A percentile compares a stretch with the other conserved stretches of the same genome.
phyloP scores from a whole-genome alignment of 2,888 invertebrate species.

The Netelia inedita region DNA sequence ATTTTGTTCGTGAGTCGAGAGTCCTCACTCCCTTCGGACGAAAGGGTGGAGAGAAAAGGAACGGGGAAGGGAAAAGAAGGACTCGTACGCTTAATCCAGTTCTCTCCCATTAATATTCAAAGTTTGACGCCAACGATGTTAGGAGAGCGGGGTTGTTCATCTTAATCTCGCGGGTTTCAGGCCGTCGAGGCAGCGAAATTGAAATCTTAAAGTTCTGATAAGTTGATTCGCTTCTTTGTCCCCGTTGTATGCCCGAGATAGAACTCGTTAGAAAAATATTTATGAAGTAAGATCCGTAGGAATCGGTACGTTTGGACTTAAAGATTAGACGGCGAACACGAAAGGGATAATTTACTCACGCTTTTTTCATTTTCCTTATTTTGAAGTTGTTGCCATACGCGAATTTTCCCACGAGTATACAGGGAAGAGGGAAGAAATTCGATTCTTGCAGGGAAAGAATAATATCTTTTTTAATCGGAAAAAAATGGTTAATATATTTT shows the following conservation, averaged over 20 bases:
- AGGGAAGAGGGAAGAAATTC: too few relatives aligned
- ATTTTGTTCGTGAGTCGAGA: slow-evolving; percentile 54
- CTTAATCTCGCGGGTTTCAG: slow-evolving; percentile 61
- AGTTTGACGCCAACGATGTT: slow-evolving; percentile 61
- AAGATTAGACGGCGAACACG: not conserved
- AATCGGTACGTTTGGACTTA: not conserved
- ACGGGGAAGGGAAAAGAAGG: not conserved
- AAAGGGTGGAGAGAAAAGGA: not conserved
- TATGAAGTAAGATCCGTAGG: not conserved
- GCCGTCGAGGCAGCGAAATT: slow-evolving; percentile 58
- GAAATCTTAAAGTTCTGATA: slow-evolving; percentile 53
- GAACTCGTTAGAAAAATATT: slow-evolving; percentile 20
- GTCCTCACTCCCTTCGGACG: slow-evolving; percentile 14
- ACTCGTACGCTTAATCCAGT: slow-evolving; percentile 63
- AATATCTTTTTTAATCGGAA: too few relatives aligned
- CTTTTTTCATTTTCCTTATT: too few relatives aligned
- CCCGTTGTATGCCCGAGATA: not conserved
- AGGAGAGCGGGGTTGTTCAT: slow-evolving; percentile 47
- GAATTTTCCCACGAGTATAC: too few relatives aligned
- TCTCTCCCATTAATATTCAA: slow-evolving; percentile 67
- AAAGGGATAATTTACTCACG: too few relatives aligned
- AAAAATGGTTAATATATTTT: too few relatives aligned
- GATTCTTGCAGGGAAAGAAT: too few relatives aligned
- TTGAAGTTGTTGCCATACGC: too few relatives aligned
- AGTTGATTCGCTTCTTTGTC: slow-evolving; percentile 52